phyloP scores from a whole-genome alignment of 2,888 invertebrate genomes.

The Eupeodes luniger region DNA sequence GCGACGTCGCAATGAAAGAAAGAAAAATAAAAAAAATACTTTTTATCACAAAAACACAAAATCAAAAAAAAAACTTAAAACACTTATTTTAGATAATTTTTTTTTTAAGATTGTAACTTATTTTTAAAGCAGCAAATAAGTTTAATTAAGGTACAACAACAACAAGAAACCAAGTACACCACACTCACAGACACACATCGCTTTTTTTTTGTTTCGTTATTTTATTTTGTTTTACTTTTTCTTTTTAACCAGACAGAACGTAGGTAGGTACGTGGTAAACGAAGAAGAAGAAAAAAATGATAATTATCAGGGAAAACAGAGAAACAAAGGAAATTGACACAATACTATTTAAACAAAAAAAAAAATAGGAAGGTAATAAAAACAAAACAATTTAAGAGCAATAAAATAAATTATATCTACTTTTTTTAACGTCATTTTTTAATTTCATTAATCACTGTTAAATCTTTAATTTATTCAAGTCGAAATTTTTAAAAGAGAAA shows the following conservation, averaged over 20 bases:
- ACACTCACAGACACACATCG: constrained; percentile 28
- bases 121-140: constrained; percentile 49
- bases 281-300: constrained; percentile 9
- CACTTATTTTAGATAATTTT: constrained; percentile 44
- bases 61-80: constrained; percentile 35
- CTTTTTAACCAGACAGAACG: constrained; percentile 44
- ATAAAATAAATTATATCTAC: constrained; percentile 33
- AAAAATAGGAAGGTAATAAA: constrained; percentile 6
- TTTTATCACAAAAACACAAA: constrained; percentile 61
- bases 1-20: constrained; percentile 54
- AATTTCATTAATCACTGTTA: constrained; percentile 41
- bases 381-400: constrained; percentile 33
- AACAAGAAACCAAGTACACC: constrained; percentile 58
- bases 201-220: constrained; percentile 19
- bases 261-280: constrained; percentile 53
- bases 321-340: constrained; percentile 66
- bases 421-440: constrained; percentile 27
- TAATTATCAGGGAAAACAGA: constrained; percentile 41
- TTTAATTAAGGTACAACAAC: constrained; percentile 37
- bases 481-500: constrained; percentile 33
- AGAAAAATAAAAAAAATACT: constrained; percentile 50
- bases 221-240: constrained; percentile 22
- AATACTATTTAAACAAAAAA: constrained; percentile 31
- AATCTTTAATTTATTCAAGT: constrained; percentile 24
- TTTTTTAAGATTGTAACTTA: constrained; percentile 29